These are phyloP conservation scores for Notocelia uddmanniana DNA, from an alignment of 2,888 invertebrate genomes.

Conservation along the genomic window DNA sequence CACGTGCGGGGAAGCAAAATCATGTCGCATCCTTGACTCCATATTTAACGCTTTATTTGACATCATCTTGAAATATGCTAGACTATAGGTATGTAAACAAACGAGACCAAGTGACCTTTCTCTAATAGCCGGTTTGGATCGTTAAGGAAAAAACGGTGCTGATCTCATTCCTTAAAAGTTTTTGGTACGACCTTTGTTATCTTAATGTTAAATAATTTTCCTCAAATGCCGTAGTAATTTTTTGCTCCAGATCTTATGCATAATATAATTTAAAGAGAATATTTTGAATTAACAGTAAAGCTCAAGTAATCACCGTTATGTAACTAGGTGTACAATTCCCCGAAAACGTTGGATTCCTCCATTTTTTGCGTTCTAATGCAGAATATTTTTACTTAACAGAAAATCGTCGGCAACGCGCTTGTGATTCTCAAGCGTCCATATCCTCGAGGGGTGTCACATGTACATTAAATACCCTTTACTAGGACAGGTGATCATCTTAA, in stretches of 20 bases:
- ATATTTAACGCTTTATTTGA: neutral
- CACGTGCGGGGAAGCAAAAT: too few relatives aligned
- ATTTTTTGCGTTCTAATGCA: too few relatives aligned
- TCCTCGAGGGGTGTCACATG: too few relatives aligned
- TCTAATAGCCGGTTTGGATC: conserved; percentile 21
- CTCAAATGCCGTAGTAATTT: conserved; percentile 29
- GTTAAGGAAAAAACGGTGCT: conserved; percentile 16
- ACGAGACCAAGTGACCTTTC: conserved; percentile 19
- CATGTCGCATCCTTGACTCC: neutral
- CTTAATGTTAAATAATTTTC: conserved; percentile 38
- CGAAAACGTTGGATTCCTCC: too few relatives aligned
- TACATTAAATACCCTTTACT: too few relatives aligned
- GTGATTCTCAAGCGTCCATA: too few relatives aligned
- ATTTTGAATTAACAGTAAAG: neutral
- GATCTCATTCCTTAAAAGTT: conserved; percentile 39
- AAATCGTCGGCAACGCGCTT: too few relatives aligned
- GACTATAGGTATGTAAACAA: neutral
- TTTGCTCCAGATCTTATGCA: neutral
- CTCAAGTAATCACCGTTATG: too few relatives aligned
- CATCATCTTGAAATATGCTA: neutral
- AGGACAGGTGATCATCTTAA: too few relatives aligned
- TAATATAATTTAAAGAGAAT: neutral
- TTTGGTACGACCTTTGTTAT: conserved; percentile 30
- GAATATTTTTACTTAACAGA: too few relatives aligned
- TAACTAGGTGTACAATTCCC: too few relatives aligned